Base-by-base conservation (phyloP, 2,113 vertebrate species). In the Lamprologus tigripictilis region DNA sequence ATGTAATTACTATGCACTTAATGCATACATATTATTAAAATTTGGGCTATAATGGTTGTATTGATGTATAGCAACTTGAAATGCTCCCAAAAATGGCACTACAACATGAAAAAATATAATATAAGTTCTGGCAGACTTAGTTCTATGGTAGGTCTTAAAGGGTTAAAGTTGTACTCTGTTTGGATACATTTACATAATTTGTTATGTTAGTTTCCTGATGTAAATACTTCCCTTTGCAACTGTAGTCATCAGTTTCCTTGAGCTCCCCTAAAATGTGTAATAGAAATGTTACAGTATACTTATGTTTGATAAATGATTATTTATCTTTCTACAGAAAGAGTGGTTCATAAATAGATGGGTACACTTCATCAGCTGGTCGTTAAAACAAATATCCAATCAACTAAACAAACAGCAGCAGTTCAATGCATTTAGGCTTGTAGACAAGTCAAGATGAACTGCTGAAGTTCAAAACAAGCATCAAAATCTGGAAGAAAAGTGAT, bases 111-210 rank as follows among this genome's bases (percentile, higher is more conserved):
- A 57, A 57, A 2, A 28, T 57, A 57, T 28, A 57, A 57, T 57
- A 26, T 57, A 57, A 16, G 54, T 1, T 28, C 54, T 57, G 13
- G 23, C 1, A 0, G 13, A 8, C 23, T 57, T 57, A 2, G 54
- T 57, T 57, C 23, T 14, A 57, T 28, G 23, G 54, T 57, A 2
- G 23, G 23, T 57, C 7, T 57, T 57, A 57, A 8, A 57, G 54
- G 54, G 54, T 40, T 42, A 40, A 71, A 23, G 12, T 23, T 71
- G n/a, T 68, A 40, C 35, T 40, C 63, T 71, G 7, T 68, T 71
- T 71, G 8, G 13, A 45, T 45, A 73, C 0, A 28, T 16, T 28
- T 45, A 73, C 14, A 17, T 73, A 45, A 45, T 26, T 26, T 2
- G 0, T 45, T 45, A 45, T 45, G 37, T 42, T 42, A 17, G 4